Evolutionary conservation across 2,797 vertebrate species (phyloP), one percentile per base, ranked within the genome.

Genomic region (Sebastolobus alascanus): DNA sequence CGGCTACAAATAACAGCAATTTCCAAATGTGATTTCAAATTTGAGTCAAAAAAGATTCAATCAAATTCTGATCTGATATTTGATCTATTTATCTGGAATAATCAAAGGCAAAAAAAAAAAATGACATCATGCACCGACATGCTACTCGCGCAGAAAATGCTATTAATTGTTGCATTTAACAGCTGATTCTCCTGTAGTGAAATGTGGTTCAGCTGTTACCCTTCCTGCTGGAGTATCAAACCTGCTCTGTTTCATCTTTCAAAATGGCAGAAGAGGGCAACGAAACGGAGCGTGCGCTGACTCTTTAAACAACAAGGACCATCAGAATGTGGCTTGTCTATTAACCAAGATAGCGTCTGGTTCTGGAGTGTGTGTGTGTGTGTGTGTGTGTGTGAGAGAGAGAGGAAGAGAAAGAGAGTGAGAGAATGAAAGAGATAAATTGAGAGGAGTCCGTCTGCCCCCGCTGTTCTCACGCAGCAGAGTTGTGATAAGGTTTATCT

Each of bases 401-500:
- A 25, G 68, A n/a, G 22, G 27, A 4, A 46, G 68, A 64, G 73
- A 69, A 43, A 78, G 69, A 70, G 56, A 27, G 66, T 12, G 75
- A 73, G 54, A 82, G 71, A 89, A 75, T 80, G 86, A 87, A 82
- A 86, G 88, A 80, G 85, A 90, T 91, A 86, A 89, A 89, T 82
- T 84, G 89, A 86, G 85, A 81, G 74, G 82, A 91, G 81, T 88
- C 82, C 35, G 83, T 87, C 80, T 79, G 67, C 83, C 83, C 87
- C 85, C 22, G 78, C 88, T 91, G 85, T 90, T 89, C 89, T 83
- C 74, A 67, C 87, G 90, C 92, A 90, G 83, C 83, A 82, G 86
- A 87, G 86, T 87, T 75, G 87, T 78, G 92, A 94, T 95, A 92
- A 94, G 89, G 79, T 89, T 93, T 93, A 94, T 94, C 94, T 94